These are phyloP conservation scores for Phoenicopterus ruber DNA, from an alignment of 2,113 vertebrate species.

Conservation along the genomic window DNA sequence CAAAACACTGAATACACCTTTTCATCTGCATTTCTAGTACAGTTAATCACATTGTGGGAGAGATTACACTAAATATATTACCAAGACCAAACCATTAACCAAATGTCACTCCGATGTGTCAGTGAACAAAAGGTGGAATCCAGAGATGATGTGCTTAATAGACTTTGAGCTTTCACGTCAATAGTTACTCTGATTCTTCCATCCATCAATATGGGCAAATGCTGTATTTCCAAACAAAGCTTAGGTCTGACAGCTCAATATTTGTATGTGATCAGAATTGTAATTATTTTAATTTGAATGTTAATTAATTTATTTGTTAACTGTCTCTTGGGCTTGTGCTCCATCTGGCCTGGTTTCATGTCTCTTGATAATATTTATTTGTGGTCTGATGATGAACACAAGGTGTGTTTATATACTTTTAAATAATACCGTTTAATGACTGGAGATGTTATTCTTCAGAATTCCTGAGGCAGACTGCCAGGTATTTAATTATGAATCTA, in stretches of 20 bases:
- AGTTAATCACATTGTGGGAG: slow-evolving; percentile 58
- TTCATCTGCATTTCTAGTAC: slow-evolving; percentile 45
- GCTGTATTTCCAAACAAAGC: neutral
- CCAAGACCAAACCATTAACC: slow-evolving; percentile 45
- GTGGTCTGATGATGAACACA: neutral
- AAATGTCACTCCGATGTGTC: slow-evolving; percentile 52
- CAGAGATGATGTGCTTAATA: neutral
- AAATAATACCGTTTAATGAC: neutral
- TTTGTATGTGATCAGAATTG: neutral
- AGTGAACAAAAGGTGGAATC: slow-evolving; percentile 44
- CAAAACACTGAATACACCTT: slow-evolving; percentile 62
- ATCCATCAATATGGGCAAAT: neutral
- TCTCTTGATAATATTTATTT: slow-evolving; percentile 4
- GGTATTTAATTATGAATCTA: neutral
- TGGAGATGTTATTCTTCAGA: neutral
- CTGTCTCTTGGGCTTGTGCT: neutral
- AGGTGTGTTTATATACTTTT: neutral
- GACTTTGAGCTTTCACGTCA: slow-evolving; percentile 50
- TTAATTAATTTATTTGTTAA: slow-evolving; percentile 40
- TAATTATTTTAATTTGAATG: slow-evolving; percentile 33
- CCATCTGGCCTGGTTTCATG: neutral
- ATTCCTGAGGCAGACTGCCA: neutral
- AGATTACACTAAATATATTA: slow-evolving; percentile 59
- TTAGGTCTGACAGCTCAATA: slow-evolving; percentile 8
- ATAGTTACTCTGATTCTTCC: neutral